Evolutionary conservation across 1,140 invertebrate genomes (phyloP), one percentile per base, ranked within the genome.

Genomic region (Penaeus indicus): DNA sequence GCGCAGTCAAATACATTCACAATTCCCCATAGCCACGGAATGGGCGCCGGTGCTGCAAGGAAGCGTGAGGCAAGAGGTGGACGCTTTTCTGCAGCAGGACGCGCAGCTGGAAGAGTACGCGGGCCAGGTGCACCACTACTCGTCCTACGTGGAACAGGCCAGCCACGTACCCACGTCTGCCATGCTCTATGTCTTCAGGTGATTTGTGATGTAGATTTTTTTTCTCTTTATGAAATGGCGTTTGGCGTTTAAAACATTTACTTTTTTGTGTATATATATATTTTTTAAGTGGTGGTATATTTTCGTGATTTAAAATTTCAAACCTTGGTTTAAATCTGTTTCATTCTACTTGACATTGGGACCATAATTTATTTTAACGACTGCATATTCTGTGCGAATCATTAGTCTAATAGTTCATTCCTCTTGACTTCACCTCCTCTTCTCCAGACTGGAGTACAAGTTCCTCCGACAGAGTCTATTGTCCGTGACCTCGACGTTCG

Each of bases 81-180:
- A 86, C 21, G 47, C 72, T 0, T 90, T 90, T 38, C 61, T 90
- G 27, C 38, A 67, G 0, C 81, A 77, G 63, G 82, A 72, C 10
- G 80, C 84, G 3, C 69, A 89, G 32, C 87, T 90, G 67, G 67
- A 80, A 5, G 86, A 85, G 25, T 89, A 86, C 54, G 90, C 90
- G 13, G 79, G 84, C 8, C 63, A 89, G 63, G 62, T 90, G 2
- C 72, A 22, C 38, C 90, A 89, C 38, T 90, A 86, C 62, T 85
- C 82, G 7, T n/a, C 22, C 2, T 89, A 90, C 78, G 80, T 90
- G 27, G 90, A 90, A 72, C 78, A 85, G 64, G 90, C 90, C 60
- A 90, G 82, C 80, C 90, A 83, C 60, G 84, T 90, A 2, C 90
- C 90, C 42, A 86, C 84, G 22, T 88, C 90, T 19, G 88, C 87